phyloP scores from a whole-genome alignment of 2,888 invertebrate species.

The Adelphocoris suturalis region DNA sequence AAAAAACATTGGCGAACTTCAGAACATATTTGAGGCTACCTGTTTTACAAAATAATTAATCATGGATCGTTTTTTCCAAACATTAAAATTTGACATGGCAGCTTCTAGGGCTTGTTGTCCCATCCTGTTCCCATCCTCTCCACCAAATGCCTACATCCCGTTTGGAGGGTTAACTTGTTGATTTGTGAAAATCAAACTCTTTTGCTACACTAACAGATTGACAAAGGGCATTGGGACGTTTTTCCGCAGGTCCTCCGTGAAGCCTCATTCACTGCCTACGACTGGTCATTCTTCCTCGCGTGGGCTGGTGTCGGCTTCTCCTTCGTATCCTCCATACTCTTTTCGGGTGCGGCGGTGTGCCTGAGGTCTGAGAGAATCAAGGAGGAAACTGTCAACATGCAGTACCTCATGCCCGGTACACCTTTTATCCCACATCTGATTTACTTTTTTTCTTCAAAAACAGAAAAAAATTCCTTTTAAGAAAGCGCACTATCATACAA shows the following conservation, averaged over 20 bases:
- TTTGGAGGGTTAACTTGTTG: neutral
- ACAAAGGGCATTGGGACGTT: constrained; percentile 34
- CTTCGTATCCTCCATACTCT: constrained; percentile 93
- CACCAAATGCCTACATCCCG: neutral
- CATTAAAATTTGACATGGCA: no score
- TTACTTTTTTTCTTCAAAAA: neutral
- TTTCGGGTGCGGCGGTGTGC: constrained; percentile 96
- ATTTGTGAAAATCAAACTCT: neutral
- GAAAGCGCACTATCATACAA: no score
- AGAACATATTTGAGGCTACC: no score
- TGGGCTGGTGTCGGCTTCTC: constrained; percentile 97
- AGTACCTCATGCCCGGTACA: constrained; percentile 97
- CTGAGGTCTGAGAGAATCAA: constrained; percentile 95
- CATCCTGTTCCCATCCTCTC: no score
- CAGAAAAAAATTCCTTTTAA: neutral
- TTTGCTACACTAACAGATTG: constrained; percentile 22
- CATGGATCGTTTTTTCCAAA: no score
- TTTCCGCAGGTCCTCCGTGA: constrained; percentile 88
- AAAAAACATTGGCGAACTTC: no score
- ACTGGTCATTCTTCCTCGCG: constrained; percentile 98
- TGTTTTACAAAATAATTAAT: no score
- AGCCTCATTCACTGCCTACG: constrained; percentile 89
- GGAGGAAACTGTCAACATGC: constrained; percentile 97
- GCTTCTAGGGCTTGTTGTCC: no score
- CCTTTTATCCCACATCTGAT: constrained; percentile 31